Conservation (phyloP, 2,797 vertebrate genomes). For the Alectoris magna region DNA sequence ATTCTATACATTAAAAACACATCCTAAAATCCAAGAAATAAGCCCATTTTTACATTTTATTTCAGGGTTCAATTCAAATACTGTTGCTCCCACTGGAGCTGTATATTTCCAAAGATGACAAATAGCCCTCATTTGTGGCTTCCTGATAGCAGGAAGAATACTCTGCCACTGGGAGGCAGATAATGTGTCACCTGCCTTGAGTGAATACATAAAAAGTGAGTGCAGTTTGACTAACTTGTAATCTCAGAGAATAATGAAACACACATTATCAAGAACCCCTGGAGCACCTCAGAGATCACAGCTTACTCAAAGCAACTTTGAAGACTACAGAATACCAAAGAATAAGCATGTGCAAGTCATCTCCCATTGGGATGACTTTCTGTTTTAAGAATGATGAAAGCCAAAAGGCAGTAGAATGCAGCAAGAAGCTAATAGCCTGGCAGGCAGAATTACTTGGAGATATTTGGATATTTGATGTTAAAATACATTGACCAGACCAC, state of each 20-base stretch:
- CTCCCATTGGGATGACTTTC: neutral
- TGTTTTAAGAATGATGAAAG: neutral
- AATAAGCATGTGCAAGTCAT: neutral
- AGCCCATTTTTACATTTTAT: neutral
- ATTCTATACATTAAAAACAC: neutral
- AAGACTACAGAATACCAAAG: neutral
- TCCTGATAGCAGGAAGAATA: neutral
- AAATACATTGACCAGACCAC: neutral
- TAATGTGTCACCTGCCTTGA: neutral
- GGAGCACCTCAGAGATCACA: neutral
- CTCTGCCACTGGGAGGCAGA: neutral
- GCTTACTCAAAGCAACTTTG: neutral
- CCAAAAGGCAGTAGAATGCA: neutral
- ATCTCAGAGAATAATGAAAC: neutral
- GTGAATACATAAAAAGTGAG: neutral
- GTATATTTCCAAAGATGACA: neutral
- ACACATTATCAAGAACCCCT: neutral
- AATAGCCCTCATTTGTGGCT: neutral
- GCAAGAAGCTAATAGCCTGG: neutral
- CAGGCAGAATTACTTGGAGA: neutral
- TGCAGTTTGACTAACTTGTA: neutral
- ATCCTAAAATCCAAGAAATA: neutral
- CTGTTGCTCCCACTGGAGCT: neutral
- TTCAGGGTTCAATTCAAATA: neutral
- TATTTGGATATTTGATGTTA: neutral